Conservation (phyloP, 2,113 vertebrate genomes). For the Siphamia tubifer region DNA sequence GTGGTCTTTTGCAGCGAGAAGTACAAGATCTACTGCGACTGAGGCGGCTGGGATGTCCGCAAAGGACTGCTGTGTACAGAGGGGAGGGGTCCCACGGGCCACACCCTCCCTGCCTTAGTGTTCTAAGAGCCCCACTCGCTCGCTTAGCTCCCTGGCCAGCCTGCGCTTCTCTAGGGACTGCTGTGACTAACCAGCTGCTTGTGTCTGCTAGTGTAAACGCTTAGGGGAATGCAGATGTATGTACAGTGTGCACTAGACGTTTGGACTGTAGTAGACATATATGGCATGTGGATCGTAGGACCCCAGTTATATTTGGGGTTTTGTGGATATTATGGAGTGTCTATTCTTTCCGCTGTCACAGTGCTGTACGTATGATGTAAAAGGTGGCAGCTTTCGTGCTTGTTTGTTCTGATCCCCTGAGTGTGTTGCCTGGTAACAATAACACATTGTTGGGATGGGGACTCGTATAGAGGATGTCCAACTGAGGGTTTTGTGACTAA, state of each 20-base stretch:
- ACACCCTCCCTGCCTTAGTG: slow-evolving; percentile 70
- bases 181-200: slow-evolving; percentile 78
- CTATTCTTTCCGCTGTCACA: slow-evolving; percentile 77
- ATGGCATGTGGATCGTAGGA: slow-evolving; percentile 73
- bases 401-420: slow-evolving; percentile 40
- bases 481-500: slow-evolving; percentile 16
- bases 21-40: slow-evolving; percentile 98
- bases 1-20: slow-evolving; percentile 93
- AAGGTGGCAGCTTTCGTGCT: slow-evolving; percentile 68
- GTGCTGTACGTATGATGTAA: slow-evolving; percentile 69
- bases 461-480: slow-evolving; percentile 55
- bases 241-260: slow-evolving; percentile 71
- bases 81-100: slow-evolving; percentile 38
- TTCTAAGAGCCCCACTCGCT: slow-evolving; percentile 82
- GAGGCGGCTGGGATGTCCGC: slow-evolving; percentile 54
- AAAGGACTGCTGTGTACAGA: slow-evolving; percentile 74
- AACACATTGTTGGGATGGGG: slow-evolving; percentile 32
- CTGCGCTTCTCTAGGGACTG: slow-evolving; percentile 75
- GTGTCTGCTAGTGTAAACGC: slow-evolving; percentile 79
- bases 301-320: slow-evolving; percentile 60
- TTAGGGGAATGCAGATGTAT: slow-evolving; percentile 79
- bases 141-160: slow-evolving; percentile 75
- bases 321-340: slow-evolving; percentile 73
- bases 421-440: slow-evolving; percentile 59
- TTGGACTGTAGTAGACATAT: slow-evolving; percentile 77